These are phyloP conservation scores for Panopea generosa DNA, from an alignment of 2,888 invertebrate species.

Conservation along the genomic window DNA sequence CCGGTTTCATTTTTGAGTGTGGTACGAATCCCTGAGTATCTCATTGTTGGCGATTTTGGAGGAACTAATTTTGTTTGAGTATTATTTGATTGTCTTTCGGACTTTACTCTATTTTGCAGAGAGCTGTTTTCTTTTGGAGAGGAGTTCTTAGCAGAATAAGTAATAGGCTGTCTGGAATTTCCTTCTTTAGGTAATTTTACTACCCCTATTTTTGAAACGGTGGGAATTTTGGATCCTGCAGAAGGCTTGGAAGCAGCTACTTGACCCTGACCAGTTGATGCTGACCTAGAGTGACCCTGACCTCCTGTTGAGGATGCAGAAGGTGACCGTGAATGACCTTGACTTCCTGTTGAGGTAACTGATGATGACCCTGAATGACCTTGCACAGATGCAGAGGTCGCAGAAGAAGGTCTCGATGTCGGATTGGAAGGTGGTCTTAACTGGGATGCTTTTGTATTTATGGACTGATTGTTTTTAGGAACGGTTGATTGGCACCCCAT, in stretches of 20 bases:
- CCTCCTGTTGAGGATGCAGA: constrained; percentile 27
- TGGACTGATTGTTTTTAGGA: constrained; percentile 23
- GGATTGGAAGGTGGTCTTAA: constrained; percentile 8
- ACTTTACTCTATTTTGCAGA: neutral
- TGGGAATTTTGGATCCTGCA: constrained; percentile 47
- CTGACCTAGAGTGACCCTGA: constrained; percentile 46
- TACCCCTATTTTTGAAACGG: constrained; percentile 19
- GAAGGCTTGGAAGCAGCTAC: constrained; percentile 15
- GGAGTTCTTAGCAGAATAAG: constrained; percentile 4
- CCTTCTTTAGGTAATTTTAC: neutral
- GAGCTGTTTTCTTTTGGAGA: neutral
- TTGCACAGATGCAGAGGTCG: neutral
- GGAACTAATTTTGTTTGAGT: constrained; percentile 39
- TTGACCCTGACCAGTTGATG: constrained; percentile 35
- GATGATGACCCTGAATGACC: constrained; percentile 36
- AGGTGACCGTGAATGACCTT: constrained; percentile 46
- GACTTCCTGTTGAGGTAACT: constrained; percentile 26
- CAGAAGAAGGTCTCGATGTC: constrained; percentile 16
- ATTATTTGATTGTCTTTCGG: neutral
- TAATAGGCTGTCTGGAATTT: neutral
- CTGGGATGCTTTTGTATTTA: constrained; percentile 10
- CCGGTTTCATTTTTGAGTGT: constrained; percentile 46
- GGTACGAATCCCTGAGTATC: constrained; percentile 54
- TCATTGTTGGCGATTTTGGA: constrained; percentile 43
- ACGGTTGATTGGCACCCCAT: constrained; percentile 64